phyloP scores from a whole-genome alignment of 2,888 invertebrate species.

The Synanthedon andrenaeformis region DNA sequence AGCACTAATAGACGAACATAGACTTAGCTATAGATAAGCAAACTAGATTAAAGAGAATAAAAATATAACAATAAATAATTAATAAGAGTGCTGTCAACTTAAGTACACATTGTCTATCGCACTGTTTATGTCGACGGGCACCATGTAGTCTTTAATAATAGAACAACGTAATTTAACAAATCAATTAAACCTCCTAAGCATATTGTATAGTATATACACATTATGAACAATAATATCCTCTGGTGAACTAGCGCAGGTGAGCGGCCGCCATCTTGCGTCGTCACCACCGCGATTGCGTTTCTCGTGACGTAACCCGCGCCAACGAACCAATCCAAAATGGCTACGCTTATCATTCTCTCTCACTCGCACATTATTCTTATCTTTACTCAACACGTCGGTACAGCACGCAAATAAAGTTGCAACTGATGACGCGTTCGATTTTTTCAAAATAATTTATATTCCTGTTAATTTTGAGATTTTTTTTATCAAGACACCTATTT shows the following conservation, averaged over 20 bases:
- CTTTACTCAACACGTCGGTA: not conserved
- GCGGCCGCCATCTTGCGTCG: slow-evolving; percentile 16
- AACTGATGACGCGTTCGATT: too few species aligned
- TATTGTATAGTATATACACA: slow-evolving; percentile 68
- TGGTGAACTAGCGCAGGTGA: slow-evolving; percentile 45
- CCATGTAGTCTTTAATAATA: slow-evolving; percentile 66
- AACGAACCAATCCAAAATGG: too few species aligned
- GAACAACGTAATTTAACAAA: slow-evolving; percentile 68
- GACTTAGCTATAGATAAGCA: slow-evolving; percentile 67
- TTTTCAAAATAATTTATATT: too few species aligned
- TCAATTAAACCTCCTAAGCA: slow-evolving; percentile 68
- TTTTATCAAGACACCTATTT: too few species aligned
- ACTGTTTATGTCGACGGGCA: slow-evolving; percentile 68
- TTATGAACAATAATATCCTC: slow-evolving; percentile 62
- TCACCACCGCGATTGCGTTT: slow-evolving; percentile 11
- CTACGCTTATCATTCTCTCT: too few species aligned
- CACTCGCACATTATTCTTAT: too few species aligned
- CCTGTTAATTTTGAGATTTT: too few species aligned
- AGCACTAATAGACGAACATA: slow-evolving; percentile 63
- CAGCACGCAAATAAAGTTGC: not conserved
- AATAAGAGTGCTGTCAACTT: slow-evolving; percentile 63
- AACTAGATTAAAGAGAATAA: slow-evolving; percentile 65
- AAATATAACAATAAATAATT: slow-evolving; percentile 68
- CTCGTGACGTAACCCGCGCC: slow-evolving; percentile 2
- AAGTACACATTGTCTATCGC: slow-evolving; percentile 69